These are phyloP conservation scores for Dynastes hyllus DNA, from an alignment of 2,888 invertebrate genomes.

Conservation along the genomic window DNA sequence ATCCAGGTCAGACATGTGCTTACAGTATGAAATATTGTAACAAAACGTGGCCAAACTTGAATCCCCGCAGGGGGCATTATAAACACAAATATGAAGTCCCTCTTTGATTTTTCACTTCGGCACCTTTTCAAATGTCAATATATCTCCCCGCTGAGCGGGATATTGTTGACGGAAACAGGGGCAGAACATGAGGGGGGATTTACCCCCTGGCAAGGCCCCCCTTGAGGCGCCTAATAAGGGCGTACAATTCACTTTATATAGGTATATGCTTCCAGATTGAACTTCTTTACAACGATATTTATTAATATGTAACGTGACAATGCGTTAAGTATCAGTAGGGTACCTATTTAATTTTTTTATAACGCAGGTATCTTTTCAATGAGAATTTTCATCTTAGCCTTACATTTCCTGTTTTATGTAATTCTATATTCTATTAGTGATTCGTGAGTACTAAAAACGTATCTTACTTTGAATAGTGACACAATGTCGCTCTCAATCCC, in stretches of 20 bases:
- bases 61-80: conserved; percentile 67
- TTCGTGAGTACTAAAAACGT: too few relatives aligned
- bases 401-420: neutral
- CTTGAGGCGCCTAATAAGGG: conserved; percentile 66
- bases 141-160: conserved; percentile 50
- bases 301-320: conserved; percentile 49
- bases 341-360: conserved; percentile 8
- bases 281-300: conserved; percentile 44
- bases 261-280: conserved; percentile 36
- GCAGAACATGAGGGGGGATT: conserved; percentile 51
- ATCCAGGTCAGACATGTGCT: conserved; percentile 66
- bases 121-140: conserved; percentile 55
- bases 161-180: conserved; percentile 53
- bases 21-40: conserved; percentile 66
- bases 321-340: conserved; percentile 31
- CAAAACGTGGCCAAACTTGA: conserved; percentile 70
- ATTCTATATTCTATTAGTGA: neutral
- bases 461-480: neutral
- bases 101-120: conserved; percentile 55
- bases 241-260: conserved; percentile 57
- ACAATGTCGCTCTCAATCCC: conserved; percentile 38
- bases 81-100: conserved; percentile 68
- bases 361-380: too few relatives aligned
- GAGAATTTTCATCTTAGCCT: too few relatives aligned
- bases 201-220: conserved; percentile 61